These are phyloP conservation scores for Todiramphus saurophagus DNA, from an alignment of 2,113 vertebrate species.

Conservation along the genomic window DNA sequence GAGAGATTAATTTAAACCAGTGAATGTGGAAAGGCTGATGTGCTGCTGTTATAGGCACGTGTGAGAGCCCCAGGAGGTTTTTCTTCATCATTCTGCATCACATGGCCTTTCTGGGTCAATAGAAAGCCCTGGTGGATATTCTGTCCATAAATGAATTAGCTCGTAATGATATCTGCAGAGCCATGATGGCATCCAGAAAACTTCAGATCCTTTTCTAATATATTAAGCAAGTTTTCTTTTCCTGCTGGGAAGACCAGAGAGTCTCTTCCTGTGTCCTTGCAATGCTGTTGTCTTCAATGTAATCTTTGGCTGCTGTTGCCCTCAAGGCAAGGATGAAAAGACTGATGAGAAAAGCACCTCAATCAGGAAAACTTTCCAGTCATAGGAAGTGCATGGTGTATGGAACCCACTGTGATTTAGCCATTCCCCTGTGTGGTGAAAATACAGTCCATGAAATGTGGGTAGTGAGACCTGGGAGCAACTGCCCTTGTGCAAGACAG, in stretches of 20 bases:
- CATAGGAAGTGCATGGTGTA: neutral
- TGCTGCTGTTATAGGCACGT: neutral
- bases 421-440: neutral
- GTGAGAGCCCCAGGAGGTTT: neutral
- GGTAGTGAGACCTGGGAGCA: neutral
- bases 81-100: neutral
- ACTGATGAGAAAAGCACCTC: neutral
- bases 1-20: neutral
- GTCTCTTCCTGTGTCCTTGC: neutral
- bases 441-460: neutral
- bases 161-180: neutral
- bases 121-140: neutral
- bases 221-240: slow-evolving; percentile 1
- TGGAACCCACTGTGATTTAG: neutral
- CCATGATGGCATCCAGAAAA: neutral
- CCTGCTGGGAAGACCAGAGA: neutral
- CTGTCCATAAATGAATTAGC: neutral
- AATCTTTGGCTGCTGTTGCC: neutral
- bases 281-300: neutral
- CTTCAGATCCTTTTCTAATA: neutral
- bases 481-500: neutral
- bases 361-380: neutral
- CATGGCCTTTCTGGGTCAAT: neutral
- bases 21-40: neutral
- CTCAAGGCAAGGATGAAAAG: neutral